A percentile compares a stretch with the other conserved stretches of the same genome.
Conservation (phyloP, 2,888 invertebrate genomes). For the Drosophila phalerata region DNA sequence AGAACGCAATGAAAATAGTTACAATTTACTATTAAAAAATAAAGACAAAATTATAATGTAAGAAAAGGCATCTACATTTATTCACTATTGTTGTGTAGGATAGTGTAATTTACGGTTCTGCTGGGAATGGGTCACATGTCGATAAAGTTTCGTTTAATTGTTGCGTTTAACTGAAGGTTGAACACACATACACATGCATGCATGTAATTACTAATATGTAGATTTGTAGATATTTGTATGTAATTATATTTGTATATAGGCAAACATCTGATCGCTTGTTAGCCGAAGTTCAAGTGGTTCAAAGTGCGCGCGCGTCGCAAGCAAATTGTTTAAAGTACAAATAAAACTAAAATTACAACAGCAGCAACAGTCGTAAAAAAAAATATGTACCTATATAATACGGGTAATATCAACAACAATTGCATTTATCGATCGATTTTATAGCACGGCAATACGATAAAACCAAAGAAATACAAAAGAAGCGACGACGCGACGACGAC, state of each 20-base stretch:
- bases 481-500: not conserved
- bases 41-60: too few species aligned
- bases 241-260: slow-evolving; percentile 3
- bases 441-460: slow-evolving; percentile 39
- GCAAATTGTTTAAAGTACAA: slow-evolving; percentile 17
- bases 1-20: too few species aligned
- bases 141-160: slow-evolving; percentile 45
- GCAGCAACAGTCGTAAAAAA: slow-evolving; percentile 10
- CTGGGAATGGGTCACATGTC: slow-evolving; percentile 37
- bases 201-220: not conserved
- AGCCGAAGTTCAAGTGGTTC: slow-evolving; percentile 37
- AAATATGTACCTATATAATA: too few species aligned
- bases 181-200: not conserved
- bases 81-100: slow-evolving; percentile 29
- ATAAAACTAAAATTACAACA: slow-evolving; percentile 41
- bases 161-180: slow-evolving; percentile 27
- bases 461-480: slow-evolving; percentile 17
- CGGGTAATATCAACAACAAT: slow-evolving; percentile 17
- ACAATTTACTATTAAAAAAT: too few species aligned
- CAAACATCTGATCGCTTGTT: slow-evolving; percentile 13
- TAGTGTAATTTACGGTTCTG: slow-evolving; percentile 41
- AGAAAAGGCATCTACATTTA: not conserved
- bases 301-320: slow-evolving; percentile 41
- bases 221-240: not conserved
- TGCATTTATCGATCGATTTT: slow-evolving; percentile 41